Base-by-base conservation (phyloP, 2,797 vertebrate species). In the Eospalax fontanierii region DNA sequence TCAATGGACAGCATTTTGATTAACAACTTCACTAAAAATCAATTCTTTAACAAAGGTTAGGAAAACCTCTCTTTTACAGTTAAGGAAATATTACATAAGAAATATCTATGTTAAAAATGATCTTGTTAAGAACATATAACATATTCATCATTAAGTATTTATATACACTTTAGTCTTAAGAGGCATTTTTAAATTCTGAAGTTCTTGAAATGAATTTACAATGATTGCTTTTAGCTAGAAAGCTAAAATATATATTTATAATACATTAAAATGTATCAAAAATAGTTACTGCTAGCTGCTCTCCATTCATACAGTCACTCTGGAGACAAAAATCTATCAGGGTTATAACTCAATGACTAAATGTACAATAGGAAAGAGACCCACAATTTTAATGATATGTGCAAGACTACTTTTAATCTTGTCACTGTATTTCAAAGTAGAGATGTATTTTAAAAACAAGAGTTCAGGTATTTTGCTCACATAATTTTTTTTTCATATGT, bases 121-220 rank as follows among this genome's bases (percentile, higher is more conserved):
- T 38, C 50, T n/a, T 57, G 35, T 87, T 92, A 93, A 46, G 9
- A 76, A 0, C 50, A 82, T 66, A 24, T 59, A 15, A 38, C 21
- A 75, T 11, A 93, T 86, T 94, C 89, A 75, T 80, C 76, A 90
- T 6, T 63, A 71, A 11, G 26, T 88, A 91, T 43, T 87, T 89
- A 70, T 21, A 74, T 59, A 81, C 40, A 94, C 35, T 74, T 94
- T 35, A 94, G 57, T 46, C 59, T 46, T 93, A 70, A 65, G 4
- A 78, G 30, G 35, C 2, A 93, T 57, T 46, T 91, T 88, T 89
- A 82, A 93, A 93, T 87, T 95, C 90, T 80, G 54, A 95, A 92
- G 40, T 66, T 86, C 79, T 88, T 94, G 43, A 83, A 90, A 89
- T 35, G 16, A 35, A 76, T 94, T 93, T 96, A 68, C 59, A 81